Conservation (phyloP, 1,140 invertebrate genomes). For the Stegodyphus mimosarum region DNA sequence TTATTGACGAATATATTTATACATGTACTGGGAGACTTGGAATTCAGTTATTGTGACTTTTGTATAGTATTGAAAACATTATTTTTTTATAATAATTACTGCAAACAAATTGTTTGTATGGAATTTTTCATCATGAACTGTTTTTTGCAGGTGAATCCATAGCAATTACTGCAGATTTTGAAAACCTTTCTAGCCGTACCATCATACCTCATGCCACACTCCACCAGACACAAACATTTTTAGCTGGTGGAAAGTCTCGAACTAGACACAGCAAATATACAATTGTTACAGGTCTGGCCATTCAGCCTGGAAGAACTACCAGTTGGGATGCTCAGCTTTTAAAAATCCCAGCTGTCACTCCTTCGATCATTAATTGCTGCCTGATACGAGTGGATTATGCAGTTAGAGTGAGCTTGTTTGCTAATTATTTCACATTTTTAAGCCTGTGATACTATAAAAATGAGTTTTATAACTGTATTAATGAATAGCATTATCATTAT, state of each 20-base stretch:
- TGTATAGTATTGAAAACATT: too few relatives aligned
- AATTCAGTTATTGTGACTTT: too few relatives aligned
- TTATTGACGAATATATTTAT: too few relatives aligned
- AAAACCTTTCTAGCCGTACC: conserved; percentile 70
- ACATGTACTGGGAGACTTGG: too few relatives aligned
- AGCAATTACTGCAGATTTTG: conserved; percentile 71
- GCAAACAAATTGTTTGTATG: too few relatives aligned
- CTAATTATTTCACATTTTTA: not conserved
- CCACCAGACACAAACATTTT: conserved; percentile 71
- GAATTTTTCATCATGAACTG: too few relatives aligned
- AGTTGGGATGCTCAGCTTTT: conserved; percentile 71
- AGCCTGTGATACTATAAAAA: not conserved
- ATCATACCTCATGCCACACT: conserved; percentile 71
- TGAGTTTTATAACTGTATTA: not conserved
- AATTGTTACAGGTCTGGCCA: conserved; percentile 68
- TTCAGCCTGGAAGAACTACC: conserved; percentile 63
- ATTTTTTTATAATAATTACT: too few relatives aligned
- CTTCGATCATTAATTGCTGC: conserved; percentile 71
- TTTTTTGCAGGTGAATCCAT: conserved; percentile 69
- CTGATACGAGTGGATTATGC: conserved; percentile 72
- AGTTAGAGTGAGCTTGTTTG: conserved; percentile 68
- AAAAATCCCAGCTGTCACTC: conserved; percentile 71
- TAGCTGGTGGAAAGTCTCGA: conserved; percentile 70
- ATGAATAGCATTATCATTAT: too few relatives aligned
- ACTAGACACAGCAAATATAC: conserved; percentile 70